Evolutionary conservation across 2,113 vertebrate species (phyloP), one percentile per base, ranked within the genome.

Genomic region (Conger conger): DNA sequence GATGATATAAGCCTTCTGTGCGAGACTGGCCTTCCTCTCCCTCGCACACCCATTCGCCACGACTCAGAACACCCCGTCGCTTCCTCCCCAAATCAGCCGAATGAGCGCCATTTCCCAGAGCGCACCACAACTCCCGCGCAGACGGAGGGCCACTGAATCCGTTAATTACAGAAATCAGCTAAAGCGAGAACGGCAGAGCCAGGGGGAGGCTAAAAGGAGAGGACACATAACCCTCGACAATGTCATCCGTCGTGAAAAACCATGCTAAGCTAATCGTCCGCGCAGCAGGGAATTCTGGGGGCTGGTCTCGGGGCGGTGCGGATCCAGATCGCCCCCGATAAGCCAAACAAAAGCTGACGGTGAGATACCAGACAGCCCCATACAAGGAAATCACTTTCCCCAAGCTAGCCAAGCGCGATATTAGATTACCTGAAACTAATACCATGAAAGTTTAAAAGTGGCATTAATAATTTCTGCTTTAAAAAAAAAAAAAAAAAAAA

Each of bases 391-490:
- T 33, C 68, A 73, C 27, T 73, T 33, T 73, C 68, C 23, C 23
- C 8, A 73, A 73, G 20, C n/a, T 30, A 73, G 68, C 11, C 68
- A 11, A 27, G 68, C 68, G 13, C 33, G 11, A 11, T 33, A 73
- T 73, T 73, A 73, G 68, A 73, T 73, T 73, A 73, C 68, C 68
- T 73, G 68, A 73, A 73, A 73, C 27, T 73, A 73, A 73, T 73
- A 73, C 68, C 68, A 73, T 73, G 68, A 30, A 63, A 73, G 68
- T 73, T 73, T 73, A n/a, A 73, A 73, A 73, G 9, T 73, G 68
- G 27, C n/a, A 33, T 73, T 73, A 63, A 73, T 73, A 33, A 73
- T 73, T 73, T 33, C 68, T 30, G 68, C 27, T 73, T 33, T 73
- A 13, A 13, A 30, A 73, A 63, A 60, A 60, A 3, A 17, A 20